A percentile compares a stretch with the other conserved stretches of the same genome.
Conservation (phyloP, 2,797 vertebrate genomes). For the Eulemur coronatus region DNA sequence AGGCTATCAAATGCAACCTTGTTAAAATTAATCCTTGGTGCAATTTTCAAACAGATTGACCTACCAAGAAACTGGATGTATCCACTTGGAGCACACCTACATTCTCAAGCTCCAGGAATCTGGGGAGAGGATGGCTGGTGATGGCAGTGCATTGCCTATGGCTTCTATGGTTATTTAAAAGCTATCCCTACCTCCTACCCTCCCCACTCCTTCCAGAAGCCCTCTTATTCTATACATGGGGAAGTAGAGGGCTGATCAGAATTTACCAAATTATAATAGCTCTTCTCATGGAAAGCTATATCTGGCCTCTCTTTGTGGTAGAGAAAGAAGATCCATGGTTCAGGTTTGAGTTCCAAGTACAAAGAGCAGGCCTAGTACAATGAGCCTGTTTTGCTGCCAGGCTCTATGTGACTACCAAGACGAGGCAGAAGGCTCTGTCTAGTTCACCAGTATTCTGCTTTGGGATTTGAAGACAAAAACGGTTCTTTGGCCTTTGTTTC, state of each 20-base stretch:
- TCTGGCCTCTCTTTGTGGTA: neutral
- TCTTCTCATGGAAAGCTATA: neutral
- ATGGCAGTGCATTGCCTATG: neutral
- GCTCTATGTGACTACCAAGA: neutral
- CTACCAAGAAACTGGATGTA: neutral
- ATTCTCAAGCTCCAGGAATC: neutral
- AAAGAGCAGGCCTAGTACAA: neutral
- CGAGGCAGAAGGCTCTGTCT: neutral
- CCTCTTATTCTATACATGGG: neutral
- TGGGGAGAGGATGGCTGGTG: neutral
- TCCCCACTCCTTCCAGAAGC: neutral
- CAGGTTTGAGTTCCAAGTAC: neutral
- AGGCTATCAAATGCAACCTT: neutral
- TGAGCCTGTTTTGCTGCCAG: neutral
- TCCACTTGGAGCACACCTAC: neutral
- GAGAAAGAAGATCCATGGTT: neutral
- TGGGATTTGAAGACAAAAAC: neutral
- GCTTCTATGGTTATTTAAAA: neutral
- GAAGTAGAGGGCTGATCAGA: neutral
- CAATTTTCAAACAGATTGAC: constrained; percentile 15
- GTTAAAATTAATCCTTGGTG: constrained; percentile 16
- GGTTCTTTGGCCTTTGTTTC: neutral
- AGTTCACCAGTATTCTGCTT: neutral
- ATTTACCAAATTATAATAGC: neutral
- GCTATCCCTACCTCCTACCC: neutral